Conservation (phyloP, 1,140 invertebrate genomes). For the Mya arenaria region DNA sequence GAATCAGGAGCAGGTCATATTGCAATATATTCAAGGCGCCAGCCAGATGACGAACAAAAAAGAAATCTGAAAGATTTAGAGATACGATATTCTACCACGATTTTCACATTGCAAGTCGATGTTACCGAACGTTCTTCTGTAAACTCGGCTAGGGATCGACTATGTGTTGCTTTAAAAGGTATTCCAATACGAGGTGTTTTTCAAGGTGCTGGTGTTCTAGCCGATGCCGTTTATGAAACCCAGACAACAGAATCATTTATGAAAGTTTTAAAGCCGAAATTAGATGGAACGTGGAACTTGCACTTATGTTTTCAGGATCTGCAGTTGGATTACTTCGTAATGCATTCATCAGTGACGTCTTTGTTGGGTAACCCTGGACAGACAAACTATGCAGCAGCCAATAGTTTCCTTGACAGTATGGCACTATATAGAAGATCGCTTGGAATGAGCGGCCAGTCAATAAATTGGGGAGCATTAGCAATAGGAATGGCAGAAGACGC, state of each 20-base stretch:
- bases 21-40: constrained; percentile 60
- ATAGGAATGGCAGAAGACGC: constrained; percentile 40
- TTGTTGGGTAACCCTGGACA: constrained; percentile 67
- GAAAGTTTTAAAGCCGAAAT: constrained; percentile 64
- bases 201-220: constrained; percentile 68
- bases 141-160: background rate
- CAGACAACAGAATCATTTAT: constrained; percentile 61
- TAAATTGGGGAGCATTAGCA: constrained; percentile 33
- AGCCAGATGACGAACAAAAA: constrained; percentile 37
- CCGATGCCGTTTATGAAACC: constrained; percentile 57
- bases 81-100: constrained; percentile 33
- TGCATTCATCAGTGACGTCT: constrained; percentile 68
- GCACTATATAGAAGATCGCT: constrained; percentile 59
- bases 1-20: constrained; percentile 64
- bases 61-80: constrained; percentile 54
- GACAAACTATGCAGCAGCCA: constrained; percentile 66
- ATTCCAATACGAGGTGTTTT: constrained; percentile 65
- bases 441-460: constrained; percentile 58
- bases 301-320: constrained; percentile 61
- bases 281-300: constrained; percentile 72
- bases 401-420: constrained; percentile 67
- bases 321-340: constrained; percentile 66
- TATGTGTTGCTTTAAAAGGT: background rate
- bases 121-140: constrained; percentile 25
- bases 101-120: constrained; percentile 61